phyloP scores from a whole-genome alignment of 2,888 invertebrate genomes.

The Synanthedon formicaeformis region DNA sequence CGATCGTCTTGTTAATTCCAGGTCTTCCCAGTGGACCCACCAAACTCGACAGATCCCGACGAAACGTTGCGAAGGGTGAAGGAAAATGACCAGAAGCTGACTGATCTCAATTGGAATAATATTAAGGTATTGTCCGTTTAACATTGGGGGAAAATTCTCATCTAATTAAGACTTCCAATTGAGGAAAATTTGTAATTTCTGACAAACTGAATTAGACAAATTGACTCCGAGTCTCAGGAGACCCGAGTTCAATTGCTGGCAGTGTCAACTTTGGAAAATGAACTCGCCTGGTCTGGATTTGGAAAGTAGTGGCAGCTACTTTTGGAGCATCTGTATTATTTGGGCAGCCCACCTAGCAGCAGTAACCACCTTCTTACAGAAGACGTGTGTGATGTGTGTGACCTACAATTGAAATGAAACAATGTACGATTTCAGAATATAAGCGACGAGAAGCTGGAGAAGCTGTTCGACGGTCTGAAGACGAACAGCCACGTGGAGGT shows the following conservation, averaged over 20 bases:
- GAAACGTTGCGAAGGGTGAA: slow-evolving; percentile 90
- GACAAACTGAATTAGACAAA: background rate
- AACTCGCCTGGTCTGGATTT: no score
- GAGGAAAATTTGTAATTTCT: background rate
- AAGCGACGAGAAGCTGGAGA: slow-evolving; percentile 93
- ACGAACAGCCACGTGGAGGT: slow-evolving; percentile 92
- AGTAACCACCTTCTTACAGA: no score
- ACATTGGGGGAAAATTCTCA: no score
- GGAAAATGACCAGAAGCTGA: slow-evolving; percentile 87
- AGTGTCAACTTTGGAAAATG: no score
- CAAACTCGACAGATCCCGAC: slow-evolving; percentile 96
- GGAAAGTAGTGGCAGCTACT: no score
- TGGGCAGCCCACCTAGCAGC: no score
- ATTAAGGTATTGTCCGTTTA: slow-evolving; percentile 80
- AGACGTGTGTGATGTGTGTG: no score
- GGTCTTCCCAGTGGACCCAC: slow-evolving; percentile 93
- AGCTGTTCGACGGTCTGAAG: slow-evolving; percentile 88
- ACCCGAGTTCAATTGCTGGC: no score
- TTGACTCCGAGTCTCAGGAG: no score
- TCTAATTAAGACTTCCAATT: no score
- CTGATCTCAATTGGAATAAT: slow-evolving; percentile 98
- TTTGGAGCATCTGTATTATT: no score
- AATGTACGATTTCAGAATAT: slow-evolving; percentile 78
- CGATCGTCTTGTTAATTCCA: slow-evolving; percentile 8
- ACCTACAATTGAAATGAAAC: background rate